phyloP scores from a whole-genome alignment of 2,888 invertebrate species.

The Cremastinae sp. region DNA sequence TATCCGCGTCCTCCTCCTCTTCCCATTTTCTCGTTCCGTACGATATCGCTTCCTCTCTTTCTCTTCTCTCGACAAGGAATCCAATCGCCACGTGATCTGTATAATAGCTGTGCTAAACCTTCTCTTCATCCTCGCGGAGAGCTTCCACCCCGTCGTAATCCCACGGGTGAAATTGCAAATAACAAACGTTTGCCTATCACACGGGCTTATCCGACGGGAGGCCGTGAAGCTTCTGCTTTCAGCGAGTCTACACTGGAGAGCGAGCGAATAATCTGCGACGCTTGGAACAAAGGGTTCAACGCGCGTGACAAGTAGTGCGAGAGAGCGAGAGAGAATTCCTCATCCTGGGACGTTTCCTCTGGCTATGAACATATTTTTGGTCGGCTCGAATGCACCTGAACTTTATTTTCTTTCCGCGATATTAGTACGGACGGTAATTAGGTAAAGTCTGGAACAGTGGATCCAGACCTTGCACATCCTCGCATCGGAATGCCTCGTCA shows the following conservation, averaged over 20 bases:
- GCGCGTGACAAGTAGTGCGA: constrained; percentile 15
- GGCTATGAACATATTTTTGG: constrained; percentile 18
- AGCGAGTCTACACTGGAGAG: constrained; percentile 39
- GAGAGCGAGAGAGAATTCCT: constrained; percentile 15
- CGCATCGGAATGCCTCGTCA: constrained; percentile 32
- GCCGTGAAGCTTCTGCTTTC: constrained; percentile 53
- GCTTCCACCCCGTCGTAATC: constrained; percentile 68
- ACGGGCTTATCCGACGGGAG: constrained; percentile 62
- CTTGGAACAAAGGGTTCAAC: constrained; percentile 51
- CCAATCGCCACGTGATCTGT: constrained; percentile 79
- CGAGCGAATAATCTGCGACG: constrained; percentile 22
- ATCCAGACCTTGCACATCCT: constrained; percentile 51
- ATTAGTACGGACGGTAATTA: constrained; percentile 45
- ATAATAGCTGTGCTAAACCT: constrained; percentile 77
- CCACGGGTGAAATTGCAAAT: constrained; percentile 76
- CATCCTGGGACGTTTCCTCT: neutral
- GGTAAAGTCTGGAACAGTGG: constrained; percentile 38
- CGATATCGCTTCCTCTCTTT: constrained; percentile 37
- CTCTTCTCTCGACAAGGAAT: constrained; percentile 72
- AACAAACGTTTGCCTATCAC: constrained; percentile 74
- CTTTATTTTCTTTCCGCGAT: constrained; percentile 28
- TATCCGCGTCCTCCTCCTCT: constrained; percentile 21
- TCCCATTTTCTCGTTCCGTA: constrained; percentile 26
- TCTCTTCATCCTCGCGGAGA: constrained; percentile 60
- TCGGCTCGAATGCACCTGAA: constrained; percentile 29